Conservation (phyloP, 1,140 invertebrate species). For the Pseudachorutes palmiensis region DNA sequence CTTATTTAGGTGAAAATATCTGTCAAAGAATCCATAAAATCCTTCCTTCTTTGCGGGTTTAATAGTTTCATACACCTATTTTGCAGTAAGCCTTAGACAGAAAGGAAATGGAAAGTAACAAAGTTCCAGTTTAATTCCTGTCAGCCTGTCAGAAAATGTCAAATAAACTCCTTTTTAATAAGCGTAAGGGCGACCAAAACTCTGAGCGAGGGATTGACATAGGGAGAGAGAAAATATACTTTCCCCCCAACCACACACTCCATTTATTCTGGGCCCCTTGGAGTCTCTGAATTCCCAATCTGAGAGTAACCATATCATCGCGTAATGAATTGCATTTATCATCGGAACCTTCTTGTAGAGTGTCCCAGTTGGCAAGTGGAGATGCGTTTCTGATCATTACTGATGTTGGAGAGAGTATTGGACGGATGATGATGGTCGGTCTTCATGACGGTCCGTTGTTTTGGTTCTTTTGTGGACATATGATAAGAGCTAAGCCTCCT, state of each 20-base stretch:
- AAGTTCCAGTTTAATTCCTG: slow-evolving; percentile 4
- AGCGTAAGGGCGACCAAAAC: too few relatives aligned
- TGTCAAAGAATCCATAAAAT: too few relatives aligned
- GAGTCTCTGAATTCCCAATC: not conserved
- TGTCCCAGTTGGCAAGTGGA: too few relatives aligned
- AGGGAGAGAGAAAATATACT: not conserved
- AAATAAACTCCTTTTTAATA: slow-evolving; percentile 10
- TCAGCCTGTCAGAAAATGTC: slow-evolving; percentile 10
- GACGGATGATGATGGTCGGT: not conserved
- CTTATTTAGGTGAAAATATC: too few relatives aligned
- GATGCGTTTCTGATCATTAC: too few relatives aligned
- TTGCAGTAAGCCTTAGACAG: not conserved
- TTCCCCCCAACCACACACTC: not conserved
- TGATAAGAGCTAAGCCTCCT: not conserved
- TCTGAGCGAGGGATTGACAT: too few relatives aligned
- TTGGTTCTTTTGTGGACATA: not conserved
- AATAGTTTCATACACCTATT: too few relatives aligned
- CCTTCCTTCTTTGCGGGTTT: too few relatives aligned
- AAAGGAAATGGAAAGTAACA: not conserved
- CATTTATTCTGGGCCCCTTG: not conserved
- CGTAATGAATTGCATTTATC: not conserved
- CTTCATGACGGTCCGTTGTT: not conserved
- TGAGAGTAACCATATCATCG: not conserved
- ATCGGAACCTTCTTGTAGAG: not conserved
- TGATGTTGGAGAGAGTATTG: not conserved